Conservation (phyloP, 2,797 vertebrate genomes). For the Acanthurus lineatus region DNA sequence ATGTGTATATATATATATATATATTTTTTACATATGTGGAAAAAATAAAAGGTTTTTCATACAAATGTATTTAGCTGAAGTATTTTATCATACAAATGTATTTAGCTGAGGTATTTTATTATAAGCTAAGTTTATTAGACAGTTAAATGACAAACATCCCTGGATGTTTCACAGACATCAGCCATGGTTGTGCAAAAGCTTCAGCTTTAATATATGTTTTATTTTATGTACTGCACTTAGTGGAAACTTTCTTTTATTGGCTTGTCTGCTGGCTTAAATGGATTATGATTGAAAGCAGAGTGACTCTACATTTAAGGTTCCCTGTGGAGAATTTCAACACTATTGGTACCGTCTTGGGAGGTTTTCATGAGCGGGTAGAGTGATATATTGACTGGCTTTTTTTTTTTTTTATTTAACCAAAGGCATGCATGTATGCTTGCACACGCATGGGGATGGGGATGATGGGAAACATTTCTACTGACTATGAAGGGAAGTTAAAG, state of each 20-base stretch:
- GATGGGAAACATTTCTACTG: neutral
- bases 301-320: conserved; percentile 26
- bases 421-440: too few species aligned
- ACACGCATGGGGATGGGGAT: neutral
- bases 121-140: too few species aligned
- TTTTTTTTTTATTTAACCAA: neutral
- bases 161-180: too few species aligned
- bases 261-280: conserved; percentile 7
- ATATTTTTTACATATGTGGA: too few species aligned
- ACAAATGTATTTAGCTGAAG: too few species aligned
- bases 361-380: neutral
- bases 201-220: neutral
- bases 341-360: neutral
- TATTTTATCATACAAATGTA: too few species aligned
- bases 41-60: too few species aligned
- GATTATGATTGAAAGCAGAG: conserved; percentile 16
- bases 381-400: neutral
- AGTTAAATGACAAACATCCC: too few species aligned
- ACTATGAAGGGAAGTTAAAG: conserved; percentile 4
- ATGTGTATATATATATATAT: too few species aligned
- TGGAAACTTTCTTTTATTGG: conserved; percentile 7
- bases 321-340: conserved; percentile 14
- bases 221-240: conserved; percentile 8
- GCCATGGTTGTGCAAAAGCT: neutral
- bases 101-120: too few species aligned